Base-by-base conservation (phyloP, 2,888 invertebrate genomes). In the Ormia ochracea region DNA sequence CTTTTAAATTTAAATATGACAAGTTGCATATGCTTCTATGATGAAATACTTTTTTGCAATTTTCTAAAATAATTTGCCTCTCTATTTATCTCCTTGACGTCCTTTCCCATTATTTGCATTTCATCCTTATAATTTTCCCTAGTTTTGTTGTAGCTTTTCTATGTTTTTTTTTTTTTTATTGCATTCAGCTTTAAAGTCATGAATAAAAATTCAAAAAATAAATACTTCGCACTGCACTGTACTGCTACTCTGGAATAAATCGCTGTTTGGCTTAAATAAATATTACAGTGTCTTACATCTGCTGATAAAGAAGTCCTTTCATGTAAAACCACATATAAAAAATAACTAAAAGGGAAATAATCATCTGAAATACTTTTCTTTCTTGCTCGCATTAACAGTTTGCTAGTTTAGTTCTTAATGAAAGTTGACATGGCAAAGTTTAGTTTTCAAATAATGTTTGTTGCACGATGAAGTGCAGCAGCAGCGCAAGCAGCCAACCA, bases 291-390 rank as follows among this genome's bases (percentile, higher is more conserved):
- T 85, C 86, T 86, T 86, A 86, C 85, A 86, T 86, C 86, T 87
- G 75, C 84, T 85, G 86, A 86, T 86, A 86, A 86, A 86, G 86
- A 86, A 86, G 75, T 41, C 58, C 81, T 74, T 77, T 82, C 41
- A 76, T 68, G 33, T 65, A 21, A 33, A 26, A 41, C n/a, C 14
- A 21, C 6, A n/a, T 26, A 23, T 7, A 36, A 23, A 21, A 33
- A 19, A 54, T 31, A 48, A 26, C n/a, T 19, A 17, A 65, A 70
- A 43, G 45, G 36, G 12, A 31, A 33, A 52, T 17, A 66, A 61
- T 77, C 69, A 78, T 66, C 45, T 58, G 50, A 45, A 68, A 63
- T 72, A 23, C 52, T 50, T n/a, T 26, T 73, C 41, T 68, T 75
- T 78, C 69, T n/a, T n/a, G n/a, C n/a, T n/a, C n/a, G n/a, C 38